phyloP scores from a whole-genome alignment of 2,113 vertebrate species.

The Neodontobutis hainanensis region DNA sequence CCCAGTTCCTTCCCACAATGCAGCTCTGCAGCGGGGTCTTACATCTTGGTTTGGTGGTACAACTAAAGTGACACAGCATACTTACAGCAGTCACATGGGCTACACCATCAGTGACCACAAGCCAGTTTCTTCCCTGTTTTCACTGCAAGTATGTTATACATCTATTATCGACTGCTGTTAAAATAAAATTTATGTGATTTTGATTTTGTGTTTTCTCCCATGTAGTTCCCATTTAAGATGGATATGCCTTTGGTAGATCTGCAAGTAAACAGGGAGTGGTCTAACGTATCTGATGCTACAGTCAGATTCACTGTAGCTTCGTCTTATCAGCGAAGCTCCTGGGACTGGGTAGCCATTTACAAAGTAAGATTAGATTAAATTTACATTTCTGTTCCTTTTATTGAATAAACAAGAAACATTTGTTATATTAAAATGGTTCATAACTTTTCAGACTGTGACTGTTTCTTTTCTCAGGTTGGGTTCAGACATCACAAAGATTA shows the following conservation, averaged over 20 bases:
- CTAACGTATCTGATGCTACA: slow-evolving; percentile 85
- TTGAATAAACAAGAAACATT: not conserved
- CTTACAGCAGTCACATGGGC: slow-evolving; percentile 95
- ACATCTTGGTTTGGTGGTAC: slow-evolving; percentile 75
- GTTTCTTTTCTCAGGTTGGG: slow-evolving; percentile 80
- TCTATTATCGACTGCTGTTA: not conserved
- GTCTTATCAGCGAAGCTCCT: slow-evolving; percentile 90
- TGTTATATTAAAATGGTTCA: not conserved
- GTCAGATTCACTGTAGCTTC: slow-evolving; percentile 84
- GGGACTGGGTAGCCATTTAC: slow-evolving; percentile 99
- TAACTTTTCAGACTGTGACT: not conserved
- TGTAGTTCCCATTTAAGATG: slow-evolving; percentile 89
- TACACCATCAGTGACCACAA: slow-evolving; percentile 96
- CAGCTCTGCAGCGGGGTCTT: slow-evolving; percentile 77
- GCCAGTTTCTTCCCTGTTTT: slow-evolving; percentile 90
- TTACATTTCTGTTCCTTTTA: not conserved
- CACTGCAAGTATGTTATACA: slow-evolving; percentile 84
- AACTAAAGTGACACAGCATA: slow-evolving; percentile 86
- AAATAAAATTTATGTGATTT: not conserved
- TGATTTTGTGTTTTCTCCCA: not conserved
- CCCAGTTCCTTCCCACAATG: slow-evolving; percentile 77
- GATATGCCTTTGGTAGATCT: slow-evolving; percentile 85
- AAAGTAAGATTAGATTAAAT: slow-evolving; percentile 75
- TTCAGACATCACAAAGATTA: slow-evolving; percentile 98
- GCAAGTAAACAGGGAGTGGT: slow-evolving; percentile 90